These are phyloP conservation scores for Bathynomus jamesi DNA, from an alignment of 1,140 invertebrate genomes.

Conservation along the genomic window DNA sequence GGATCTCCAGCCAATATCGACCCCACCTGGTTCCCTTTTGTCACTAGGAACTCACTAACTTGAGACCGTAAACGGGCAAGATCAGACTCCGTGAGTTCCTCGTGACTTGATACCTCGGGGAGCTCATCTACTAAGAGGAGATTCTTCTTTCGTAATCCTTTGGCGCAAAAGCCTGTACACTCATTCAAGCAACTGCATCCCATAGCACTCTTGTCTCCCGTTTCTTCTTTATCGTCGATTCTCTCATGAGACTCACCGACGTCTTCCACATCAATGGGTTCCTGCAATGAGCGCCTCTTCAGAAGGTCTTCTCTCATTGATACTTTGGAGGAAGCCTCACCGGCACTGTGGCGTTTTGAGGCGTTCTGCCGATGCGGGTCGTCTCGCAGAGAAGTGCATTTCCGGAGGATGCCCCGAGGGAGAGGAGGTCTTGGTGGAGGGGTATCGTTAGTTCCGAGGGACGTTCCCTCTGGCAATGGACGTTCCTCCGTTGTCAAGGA, in stretches of 20 bases:
- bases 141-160: slow-evolving; percentile 55
- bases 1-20: slow-evolving; percentile 5
- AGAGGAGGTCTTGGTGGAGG: slow-evolving; percentile 60
- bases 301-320: slow-evolving; percentile 27
- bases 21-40: slow-evolving; percentile 16
- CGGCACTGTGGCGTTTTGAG: slow-evolving; percentile 65
- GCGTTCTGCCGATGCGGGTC: slow-evolving; percentile 47
- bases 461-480: slow-evolving; percentile 38
- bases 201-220: slow-evolving; percentile 18
- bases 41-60: slow-evolving; percentile 34
- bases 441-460: slow-evolving; percentile 42
- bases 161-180: slow-evolving; percentile 36
- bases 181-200: slow-evolving; percentile 33
- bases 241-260: slow-evolving; percentile 5
- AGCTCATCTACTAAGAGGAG: slow-evolving; percentile 63
- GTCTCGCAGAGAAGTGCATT: slow-evolving; percentile 37
- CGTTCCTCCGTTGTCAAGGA: slow-evolving; percentile 52
- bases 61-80: slow-evolving; percentile 40
- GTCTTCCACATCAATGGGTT: slow-evolving; percentile 22
- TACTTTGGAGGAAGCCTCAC: slow-evolving; percentile 44
- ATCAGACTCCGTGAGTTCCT: slow-evolving; percentile 38
- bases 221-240: slow-evolving; percentile 16
- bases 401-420: slow-evolving; percentile 61
- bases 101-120: slow-evolving; percentile 38
- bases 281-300: slow-evolving; percentile 30